These are phyloP conservation scores for Elanus axillaris DNA, from an alignment of 2,113 vertebrate genomes.

Conservation along the genomic window DNA sequence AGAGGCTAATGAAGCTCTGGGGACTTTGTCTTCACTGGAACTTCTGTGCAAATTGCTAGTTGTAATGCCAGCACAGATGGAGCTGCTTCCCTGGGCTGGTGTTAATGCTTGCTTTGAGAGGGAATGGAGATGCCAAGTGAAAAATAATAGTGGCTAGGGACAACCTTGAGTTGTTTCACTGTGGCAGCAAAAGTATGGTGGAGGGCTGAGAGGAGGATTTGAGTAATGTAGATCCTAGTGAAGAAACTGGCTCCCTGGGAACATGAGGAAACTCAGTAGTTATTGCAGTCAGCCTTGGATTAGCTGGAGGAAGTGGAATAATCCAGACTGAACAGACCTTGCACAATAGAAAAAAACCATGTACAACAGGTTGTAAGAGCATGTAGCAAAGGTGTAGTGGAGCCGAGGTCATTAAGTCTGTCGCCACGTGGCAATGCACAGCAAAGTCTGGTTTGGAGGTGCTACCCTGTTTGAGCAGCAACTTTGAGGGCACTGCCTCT, in stretches of 20 bases:
- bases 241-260: neutral
- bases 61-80: neutral
- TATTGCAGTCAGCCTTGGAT: neutral
- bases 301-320: neutral
- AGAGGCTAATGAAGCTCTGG: neutral
- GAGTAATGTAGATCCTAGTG: neutral
- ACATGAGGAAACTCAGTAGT: neutral
- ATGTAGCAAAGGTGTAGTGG: neutral
- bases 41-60: neutral
- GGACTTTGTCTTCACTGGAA: neutral
- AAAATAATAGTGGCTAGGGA: neutral
- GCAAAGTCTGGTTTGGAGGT: neutral
- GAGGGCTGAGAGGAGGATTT: neutral
- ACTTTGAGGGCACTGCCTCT: neutral
- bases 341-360: neutral
- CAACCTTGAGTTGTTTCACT: neutral
- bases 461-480: neutral
- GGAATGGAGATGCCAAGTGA: neutral
- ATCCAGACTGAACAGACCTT: neutral
- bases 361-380: neutral
- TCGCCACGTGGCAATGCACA: fast-evolving
- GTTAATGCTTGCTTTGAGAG: neutral
- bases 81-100: neutral
- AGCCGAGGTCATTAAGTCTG: neutral
- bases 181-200: neutral